phyloP scores from a whole-genome alignment of 2,113 vertebrate species.

The Cynoglossus semilaevis region DNA sequence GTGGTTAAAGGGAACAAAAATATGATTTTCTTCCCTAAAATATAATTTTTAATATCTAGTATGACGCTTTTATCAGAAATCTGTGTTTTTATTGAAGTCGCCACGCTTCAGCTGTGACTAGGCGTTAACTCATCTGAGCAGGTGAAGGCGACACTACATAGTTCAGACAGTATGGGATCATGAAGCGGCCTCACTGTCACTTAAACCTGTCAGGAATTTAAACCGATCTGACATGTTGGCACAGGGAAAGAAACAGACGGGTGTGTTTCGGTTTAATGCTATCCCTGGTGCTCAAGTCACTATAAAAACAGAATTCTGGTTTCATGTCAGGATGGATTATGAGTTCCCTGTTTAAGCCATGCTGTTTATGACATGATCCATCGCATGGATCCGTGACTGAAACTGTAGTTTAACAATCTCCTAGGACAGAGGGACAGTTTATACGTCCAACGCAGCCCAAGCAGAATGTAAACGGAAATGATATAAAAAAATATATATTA shows the following conservation, averaged over 20 bases:
- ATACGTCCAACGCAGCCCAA: not conserved
- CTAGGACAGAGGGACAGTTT: conserved; percentile 4
- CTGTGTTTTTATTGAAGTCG: conserved; percentile 32
- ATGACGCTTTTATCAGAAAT: conserved; percentile 34
- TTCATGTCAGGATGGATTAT: conserved; percentile 66
- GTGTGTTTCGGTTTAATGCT: conserved; percentile 70
- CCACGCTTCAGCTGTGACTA: conserved; percentile 37
- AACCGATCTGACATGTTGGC: conserved; percentile 64
- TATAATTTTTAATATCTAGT: conserved; percentile 32
- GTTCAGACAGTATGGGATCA: conserved; percentile 49
- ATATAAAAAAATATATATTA: not conserved
- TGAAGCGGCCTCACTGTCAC: conserved; percentile 55
- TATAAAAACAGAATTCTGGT: conserved; percentile 68
- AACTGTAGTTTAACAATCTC: conserved; percentile 21
- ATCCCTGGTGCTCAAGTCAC: conserved; percentile 50
- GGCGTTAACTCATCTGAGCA: conserved; percentile 49
- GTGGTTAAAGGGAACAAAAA: too few relatives aligned
- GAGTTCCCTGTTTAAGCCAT: conserved; percentile 24
- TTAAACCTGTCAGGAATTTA: conserved; percentile 60
- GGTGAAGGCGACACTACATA: conserved; percentile 58
- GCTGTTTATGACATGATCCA: conserved; percentile 50
- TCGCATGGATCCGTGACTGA: conserved; percentile 29
- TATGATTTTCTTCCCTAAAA: too few relatives aligned
- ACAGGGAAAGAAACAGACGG: conserved; percentile 60
- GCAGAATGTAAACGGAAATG: not conserved